Evolutionary conservation across 2,888 invertebrate species (phyloP).

Genomic region (Dione vanillae): DNA sequence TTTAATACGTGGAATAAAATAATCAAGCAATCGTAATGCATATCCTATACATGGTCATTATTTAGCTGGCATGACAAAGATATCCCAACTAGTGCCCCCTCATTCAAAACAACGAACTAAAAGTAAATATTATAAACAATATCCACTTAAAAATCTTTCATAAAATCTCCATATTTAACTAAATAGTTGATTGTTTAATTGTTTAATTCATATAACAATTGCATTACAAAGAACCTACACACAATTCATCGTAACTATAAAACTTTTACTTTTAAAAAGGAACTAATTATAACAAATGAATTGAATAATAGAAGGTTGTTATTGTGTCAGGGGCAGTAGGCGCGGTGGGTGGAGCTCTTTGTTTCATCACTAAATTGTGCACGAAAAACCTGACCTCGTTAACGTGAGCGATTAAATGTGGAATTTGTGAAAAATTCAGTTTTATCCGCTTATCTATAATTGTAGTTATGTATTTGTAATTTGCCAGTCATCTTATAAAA

Average conservation of each 20-base stretch:
- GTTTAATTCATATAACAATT: constrained; percentile 6
- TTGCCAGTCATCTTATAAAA: background rate
- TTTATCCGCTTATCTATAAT: constrained; percentile 7
- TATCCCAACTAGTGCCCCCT: background rate
- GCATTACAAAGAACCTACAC: constrained; percentile 9
- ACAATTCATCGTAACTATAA: constrained; percentile 1
- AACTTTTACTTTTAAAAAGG: constrained; percentile 32
- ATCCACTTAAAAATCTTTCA: constrained; percentile 2
- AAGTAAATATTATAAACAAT: background rate
- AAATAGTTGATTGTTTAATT: constrained; percentile 1
- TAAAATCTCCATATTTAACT: background rate
- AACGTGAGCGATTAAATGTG: constrained; percentile 32
- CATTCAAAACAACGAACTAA: background rate
- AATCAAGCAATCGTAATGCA: too few species aligned
- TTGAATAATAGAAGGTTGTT: constrained; percentile 39
- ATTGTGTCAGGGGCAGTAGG: constrained; percentile 52
- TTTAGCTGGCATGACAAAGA: background rate
- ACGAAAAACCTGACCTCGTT: constrained; percentile 50
- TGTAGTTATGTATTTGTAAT: background rate
- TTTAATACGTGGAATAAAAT: too few species aligned
- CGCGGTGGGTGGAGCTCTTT: constrained; percentile 51
- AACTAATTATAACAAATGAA: constrained; percentile 41
- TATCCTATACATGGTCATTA: too few species aligned
- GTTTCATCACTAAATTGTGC: constrained; percentile 51
- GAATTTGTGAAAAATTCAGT: constrained; percentile 31